Percentiles rank a stretch among this genome's conserved stretches.
Conservation (phyloP, 2,888 invertebrate genomes). For the Protodeltote pygarga region DNA sequence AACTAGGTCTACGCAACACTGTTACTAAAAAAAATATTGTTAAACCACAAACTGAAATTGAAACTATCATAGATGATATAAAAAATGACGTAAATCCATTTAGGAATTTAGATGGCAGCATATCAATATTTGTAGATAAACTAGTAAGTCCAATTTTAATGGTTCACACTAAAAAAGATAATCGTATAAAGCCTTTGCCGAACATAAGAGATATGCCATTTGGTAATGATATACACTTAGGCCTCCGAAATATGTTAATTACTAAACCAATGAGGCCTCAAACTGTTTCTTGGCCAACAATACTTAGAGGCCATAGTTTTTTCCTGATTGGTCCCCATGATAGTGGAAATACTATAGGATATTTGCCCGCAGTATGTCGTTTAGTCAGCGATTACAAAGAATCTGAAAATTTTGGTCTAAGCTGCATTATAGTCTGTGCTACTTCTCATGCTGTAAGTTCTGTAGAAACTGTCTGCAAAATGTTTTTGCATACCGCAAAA, state of each 20-base stretch:
- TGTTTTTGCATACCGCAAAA: constrained; percentile 70
- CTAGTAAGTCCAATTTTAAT: constrained; percentile 72
- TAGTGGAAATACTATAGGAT: constrained; percentile 91
- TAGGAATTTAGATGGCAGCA: constrained; percentile 67
- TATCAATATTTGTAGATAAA: constrained; percentile 79
- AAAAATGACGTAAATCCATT: constrained; percentile 72
- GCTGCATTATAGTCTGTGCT: constrained; percentile 89
- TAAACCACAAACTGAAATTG: constrained; percentile 8
- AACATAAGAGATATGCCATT: constrained; percentile 70
- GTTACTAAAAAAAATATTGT: constrained; percentile 15
- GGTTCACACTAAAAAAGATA: constrained; percentile 75
- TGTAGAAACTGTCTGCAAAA: constrained; percentile 72
- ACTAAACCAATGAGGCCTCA: constrained; percentile 86
- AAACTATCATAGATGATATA: constrained; percentile 2
- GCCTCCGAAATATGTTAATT: constrained; percentile 67
- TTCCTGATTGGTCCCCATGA: constrained; percentile 87
- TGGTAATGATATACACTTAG: constrained; percentile 62
- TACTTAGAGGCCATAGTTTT: constrained; percentile 88
- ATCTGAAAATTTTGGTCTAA: constrained; percentile 84
- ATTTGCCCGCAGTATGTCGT: constrained; percentile 89
- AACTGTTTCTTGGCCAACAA: constrained; percentile 90
- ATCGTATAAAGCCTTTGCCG: constrained; percentile 63
- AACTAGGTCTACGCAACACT: constrained; percentile 48
- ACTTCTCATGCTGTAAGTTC: constrained; percentile 85
- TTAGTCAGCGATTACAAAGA: constrained; percentile 80